Evolutionary conservation across 2,113 vertebrate genomes (phyloP).

Genomic region (Thalassarche chlororhynchos): DNA sequence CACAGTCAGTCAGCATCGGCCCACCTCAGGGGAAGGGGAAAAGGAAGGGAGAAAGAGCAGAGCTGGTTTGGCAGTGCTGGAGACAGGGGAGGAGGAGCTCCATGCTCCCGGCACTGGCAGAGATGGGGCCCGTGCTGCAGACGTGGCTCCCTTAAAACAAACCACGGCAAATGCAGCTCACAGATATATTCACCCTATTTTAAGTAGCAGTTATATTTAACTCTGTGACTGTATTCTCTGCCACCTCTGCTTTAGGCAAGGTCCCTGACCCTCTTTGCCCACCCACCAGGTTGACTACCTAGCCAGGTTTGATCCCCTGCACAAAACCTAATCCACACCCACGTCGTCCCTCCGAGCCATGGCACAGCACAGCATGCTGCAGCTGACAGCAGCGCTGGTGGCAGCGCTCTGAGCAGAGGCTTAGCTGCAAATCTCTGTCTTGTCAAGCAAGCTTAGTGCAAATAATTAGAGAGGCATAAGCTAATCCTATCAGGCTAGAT

Average conservation of each 20-base stretch:
- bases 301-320: not conserved
- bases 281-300: not conserved
- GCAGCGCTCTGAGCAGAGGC: not conserved
- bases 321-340: not conserved
- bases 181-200: not conserved
- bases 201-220: not conserved
- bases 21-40: not conserved
- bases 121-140: not conserved
- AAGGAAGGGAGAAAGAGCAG: not conserved
- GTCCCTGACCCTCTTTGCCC: not conserved
- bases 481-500: not conserved
- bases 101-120: not conserved
- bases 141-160: not conserved
- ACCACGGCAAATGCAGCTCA: not conserved
- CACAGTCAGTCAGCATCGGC: not conserved
- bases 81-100: not conserved
- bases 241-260: not conserved
- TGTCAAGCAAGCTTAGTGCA: not conserved
- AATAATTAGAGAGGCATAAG: not conserved
- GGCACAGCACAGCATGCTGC: not conserved
- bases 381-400: not conserved
- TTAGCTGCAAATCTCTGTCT: constrained; percentile 21
- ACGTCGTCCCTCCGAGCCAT: accelerated
- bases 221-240: not conserved
- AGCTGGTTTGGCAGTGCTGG: not conserved